These are phyloP conservation scores for Chaetops frenatus DNA, from an alignment of 2,113 vertebrate species.

Conservation along the genomic window DNA sequence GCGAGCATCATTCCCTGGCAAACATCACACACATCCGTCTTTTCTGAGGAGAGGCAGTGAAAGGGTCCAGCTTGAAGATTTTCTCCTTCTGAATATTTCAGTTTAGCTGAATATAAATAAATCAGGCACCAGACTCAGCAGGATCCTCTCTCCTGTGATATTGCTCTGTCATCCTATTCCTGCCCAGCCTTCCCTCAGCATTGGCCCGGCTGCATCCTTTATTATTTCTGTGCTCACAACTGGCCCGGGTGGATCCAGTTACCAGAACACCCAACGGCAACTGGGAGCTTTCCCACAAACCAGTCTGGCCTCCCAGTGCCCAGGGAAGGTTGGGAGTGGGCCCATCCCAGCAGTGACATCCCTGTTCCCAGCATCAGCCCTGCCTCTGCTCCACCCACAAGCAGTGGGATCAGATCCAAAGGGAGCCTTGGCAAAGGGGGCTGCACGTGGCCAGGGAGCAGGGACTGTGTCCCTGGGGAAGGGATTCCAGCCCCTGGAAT, in stretches of 20 bases:
- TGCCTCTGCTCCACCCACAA: rapidly evolving
- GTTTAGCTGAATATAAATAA: slow-evolving; percentile 38
- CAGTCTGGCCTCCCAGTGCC: not conserved
- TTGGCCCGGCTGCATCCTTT: not conserved
- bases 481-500: not conserved
- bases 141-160: slow-evolving; percentile 30
- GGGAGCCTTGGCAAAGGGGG: not conserved
- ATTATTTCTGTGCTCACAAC: not conserved
- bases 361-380: no score
- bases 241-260: not conserved
- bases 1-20: rapidly evolving
- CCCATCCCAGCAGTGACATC: not conserved
- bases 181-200: not conserved
- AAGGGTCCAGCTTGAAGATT: not conserved
- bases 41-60: not conserved
- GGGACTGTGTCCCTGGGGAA: not conserved
- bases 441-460: not conserved
- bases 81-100: slow-evolving; percentile 31
- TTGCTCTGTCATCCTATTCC: slow-evolving; percentile 56
- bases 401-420: rapidly evolving
- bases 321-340: not conserved
- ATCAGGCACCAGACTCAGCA: slow-evolving; percentile 44
- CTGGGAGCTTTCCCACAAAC: not conserved
- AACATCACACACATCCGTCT: not conserved
- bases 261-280: not conserved